Percentiles rank a stretch among this genome's conserved stretches.
These are phyloP conservation scores for Pangasianodon hypophthalmus DNA, from an alignment of 2,113 vertebrate genomes.

Conservation along the genomic window DNA sequence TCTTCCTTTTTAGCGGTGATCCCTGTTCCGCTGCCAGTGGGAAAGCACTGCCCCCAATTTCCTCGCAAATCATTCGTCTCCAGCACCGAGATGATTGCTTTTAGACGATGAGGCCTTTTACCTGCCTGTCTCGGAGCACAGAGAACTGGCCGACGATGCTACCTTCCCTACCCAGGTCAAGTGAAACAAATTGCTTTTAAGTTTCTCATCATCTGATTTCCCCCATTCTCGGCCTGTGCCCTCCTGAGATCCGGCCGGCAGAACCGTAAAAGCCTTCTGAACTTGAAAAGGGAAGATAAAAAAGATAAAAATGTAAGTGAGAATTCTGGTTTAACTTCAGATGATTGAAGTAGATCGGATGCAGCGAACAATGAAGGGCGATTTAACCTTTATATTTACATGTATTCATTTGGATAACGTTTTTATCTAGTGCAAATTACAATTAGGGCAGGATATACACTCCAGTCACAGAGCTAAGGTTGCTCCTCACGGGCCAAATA, in stretches of 20 bases:
- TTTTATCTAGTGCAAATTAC: background rate
- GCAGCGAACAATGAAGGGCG: background rate
- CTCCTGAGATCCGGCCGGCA: slow-evolving; percentile 32
- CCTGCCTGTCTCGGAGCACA: slow-evolving; percentile 16
- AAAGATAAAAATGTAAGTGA: background rate
- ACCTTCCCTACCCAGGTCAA: slow-evolving; percentile 38
- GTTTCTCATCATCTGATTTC: slow-evolving; percentile 51
- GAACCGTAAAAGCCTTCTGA: slow-evolving; percentile 6
- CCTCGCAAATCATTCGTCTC: slow-evolving; percentile 54
- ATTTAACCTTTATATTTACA: background rate
- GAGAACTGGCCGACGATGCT: slow-evolving; percentile 32
- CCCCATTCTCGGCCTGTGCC: slow-evolving; percentile 22
- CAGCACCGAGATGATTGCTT: slow-evolving; percentile 56
- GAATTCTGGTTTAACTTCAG: slow-evolving; percentile 4
- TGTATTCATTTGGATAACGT: background rate
- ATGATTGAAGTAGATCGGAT: slow-evolving; percentile 38
- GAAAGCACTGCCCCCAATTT: slow-evolving; percentile 70
- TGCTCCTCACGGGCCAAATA: background rate
- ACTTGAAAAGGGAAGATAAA: slow-evolving; percentile 16
- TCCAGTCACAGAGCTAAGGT: background rate
- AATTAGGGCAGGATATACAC: background rate
- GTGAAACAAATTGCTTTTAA: slow-evolving; percentile 57
- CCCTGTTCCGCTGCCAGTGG: slow-evolving; percentile 55
- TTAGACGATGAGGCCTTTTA: slow-evolving; percentile 46
- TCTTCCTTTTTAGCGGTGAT: slow-evolving; percentile 53